Conservation (phyloP, 2,888 invertebrate genomes). For the Hipparchia sbordonii region DNA sequence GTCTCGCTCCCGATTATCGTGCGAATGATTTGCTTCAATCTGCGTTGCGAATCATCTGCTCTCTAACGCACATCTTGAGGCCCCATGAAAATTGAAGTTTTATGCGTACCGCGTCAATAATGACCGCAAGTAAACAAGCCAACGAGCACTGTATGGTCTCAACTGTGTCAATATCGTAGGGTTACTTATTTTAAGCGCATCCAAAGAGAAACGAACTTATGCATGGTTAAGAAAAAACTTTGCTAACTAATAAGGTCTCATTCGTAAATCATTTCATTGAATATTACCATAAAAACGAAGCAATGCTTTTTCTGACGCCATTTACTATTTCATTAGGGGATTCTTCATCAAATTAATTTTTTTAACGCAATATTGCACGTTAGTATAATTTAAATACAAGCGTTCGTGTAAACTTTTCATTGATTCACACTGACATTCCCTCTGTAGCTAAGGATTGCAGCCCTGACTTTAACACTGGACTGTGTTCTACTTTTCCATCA, state of each 20-base stretch:
- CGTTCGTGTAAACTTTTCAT: no score
- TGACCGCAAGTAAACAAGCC: constrained; percentile 62
- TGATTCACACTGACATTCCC: no score
- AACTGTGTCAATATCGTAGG: constrained; percentile 13
- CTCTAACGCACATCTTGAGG: constrained; percentile 60
- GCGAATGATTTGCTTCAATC: constrained; percentile 68
- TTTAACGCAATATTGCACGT: no score
- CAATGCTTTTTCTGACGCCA: not conserved
- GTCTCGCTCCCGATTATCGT: constrained; percentile 77
- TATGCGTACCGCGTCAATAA: constrained; percentile 65
- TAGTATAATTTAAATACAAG: no score
- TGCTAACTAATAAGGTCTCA: not conserved
- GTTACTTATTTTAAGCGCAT: not conserved
- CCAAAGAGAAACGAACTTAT: not conserved
- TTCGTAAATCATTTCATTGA: not conserved
- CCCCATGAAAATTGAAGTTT: constrained; percentile 66
- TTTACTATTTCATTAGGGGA: not conserved
- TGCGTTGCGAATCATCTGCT: constrained; percentile 60
- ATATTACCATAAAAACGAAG: not conserved
- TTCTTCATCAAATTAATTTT: no score
- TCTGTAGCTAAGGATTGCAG: no score
- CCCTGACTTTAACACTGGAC: not conserved
- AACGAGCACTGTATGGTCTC: constrained; percentile 37
- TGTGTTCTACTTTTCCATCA: constrained; percentile 49
- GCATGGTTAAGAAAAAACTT: not conserved